Evolutionary conservation across 1,140 invertebrate species (phyloP).

Genomic region (Heliconius eleuchia): DNA sequence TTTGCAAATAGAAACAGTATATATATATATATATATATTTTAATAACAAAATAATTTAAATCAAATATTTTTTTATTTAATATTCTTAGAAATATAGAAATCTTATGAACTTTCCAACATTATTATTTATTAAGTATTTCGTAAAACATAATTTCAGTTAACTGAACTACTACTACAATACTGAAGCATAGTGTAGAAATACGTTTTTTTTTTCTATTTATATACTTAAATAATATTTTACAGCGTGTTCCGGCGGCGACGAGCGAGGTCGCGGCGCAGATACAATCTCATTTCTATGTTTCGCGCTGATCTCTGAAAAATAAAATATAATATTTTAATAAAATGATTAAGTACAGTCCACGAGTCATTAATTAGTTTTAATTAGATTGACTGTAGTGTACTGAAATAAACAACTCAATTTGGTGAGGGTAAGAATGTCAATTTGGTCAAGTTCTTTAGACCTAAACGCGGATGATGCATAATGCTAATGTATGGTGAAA

Average conservation of each 20-base stretch:
- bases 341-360: too few relatives aligned
- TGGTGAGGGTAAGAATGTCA: too few relatives aligned
- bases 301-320: constrained; percentile 48
- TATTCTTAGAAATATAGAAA: not conserved
- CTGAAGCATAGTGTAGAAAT: not conserved
- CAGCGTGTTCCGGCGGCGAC: constrained; percentile 43
- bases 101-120: not conserved
- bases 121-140: not conserved
- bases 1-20: too few relatives aligned
- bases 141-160: not conserved
- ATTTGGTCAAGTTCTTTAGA: too few relatives aligned
- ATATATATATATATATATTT: too few relatives aligned
- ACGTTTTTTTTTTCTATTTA: not conserved
- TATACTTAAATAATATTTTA: constrained; percentile 33
- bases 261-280: constrained; percentile 26
- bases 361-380: too few relatives aligned
- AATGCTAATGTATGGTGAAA: not conserved
- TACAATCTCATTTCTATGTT: constrained; percentile 43
- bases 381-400: too few relatives aligned
- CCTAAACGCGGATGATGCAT: too few relatives aligned
- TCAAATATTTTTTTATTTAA: not conserved
- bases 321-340: not conserved
- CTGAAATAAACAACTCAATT: too few relatives aligned
- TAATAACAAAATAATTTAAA: too few relatives aligned
- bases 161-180: not conserved